Base-by-base conservation (phyloP, 2,888 invertebrate genomes). In the Agrochola lychnidis region DNA sequence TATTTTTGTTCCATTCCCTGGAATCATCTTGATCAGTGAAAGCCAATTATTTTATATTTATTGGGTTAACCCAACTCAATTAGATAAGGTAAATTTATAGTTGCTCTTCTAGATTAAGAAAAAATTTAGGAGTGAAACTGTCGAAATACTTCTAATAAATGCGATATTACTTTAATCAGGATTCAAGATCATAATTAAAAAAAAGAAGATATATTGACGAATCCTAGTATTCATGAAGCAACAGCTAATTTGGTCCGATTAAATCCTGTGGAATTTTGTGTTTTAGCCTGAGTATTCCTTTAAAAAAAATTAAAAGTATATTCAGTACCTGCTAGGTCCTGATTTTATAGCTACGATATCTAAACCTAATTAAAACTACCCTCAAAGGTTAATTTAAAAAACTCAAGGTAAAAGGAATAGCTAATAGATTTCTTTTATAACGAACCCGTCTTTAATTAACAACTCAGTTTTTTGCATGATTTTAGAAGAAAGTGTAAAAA, bases 361-460 rank as follows among this genome's bases (percentile, higher is more conserved):
- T 53, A 53, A 61, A 84, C 70, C 76, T 70, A 73, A 84, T 84
- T 84, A 80, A 80, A 84, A 84, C 57, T 80, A 67, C 30, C 59
- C 25, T 25, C 14, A 30, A n/a, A 63, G 40, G 51, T 79, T 74
- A 30, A 62, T 72, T 53, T 56, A 30, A 69, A 82, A 83, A 82
- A 63, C 22, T 53, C 45, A 30, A 72, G 57, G 30, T 62, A 79
- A 30, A 53, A 69, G 56, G 61, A 72, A 79, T 36, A 25, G 66
- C 48, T 70, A 83, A 79, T 79, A 51, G 59, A 83, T 83, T 76
- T 80, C 73, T 76, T 80, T 82, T 80, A 56, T 80, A 80, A 70
- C 56, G 76, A 70, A 67, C 61, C 30, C 14, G 45, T 76, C 53
- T 70, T 57, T 67, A 45, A 42, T 36, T 36, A 72, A 40, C 51